Evolutionary conservation across 2,113 vertebrate species (phyloP).

Genomic region (Galbula dea): DNA sequence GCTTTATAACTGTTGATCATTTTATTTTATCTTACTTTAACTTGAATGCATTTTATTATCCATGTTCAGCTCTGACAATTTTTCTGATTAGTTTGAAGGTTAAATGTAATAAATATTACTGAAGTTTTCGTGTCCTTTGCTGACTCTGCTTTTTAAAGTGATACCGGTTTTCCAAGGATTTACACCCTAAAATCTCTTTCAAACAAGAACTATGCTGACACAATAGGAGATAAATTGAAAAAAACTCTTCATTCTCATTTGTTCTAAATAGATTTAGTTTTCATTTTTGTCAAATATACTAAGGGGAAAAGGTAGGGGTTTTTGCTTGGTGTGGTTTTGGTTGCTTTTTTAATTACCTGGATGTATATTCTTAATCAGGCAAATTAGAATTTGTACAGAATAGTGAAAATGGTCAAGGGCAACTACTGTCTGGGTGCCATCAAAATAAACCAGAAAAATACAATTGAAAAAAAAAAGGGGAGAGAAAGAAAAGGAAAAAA

Average conservation of each 20-base stretch:
- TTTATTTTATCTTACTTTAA: not conserved
- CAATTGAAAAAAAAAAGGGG: accelerated
- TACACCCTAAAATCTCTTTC: not conserved
- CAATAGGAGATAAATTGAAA: not conserved
- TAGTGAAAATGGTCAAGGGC: conserved; percentile 21
- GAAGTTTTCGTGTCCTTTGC: conserved; percentile 15
- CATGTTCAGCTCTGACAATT: conserved; percentile 6
- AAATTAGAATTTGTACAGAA: conserved; percentile 11
- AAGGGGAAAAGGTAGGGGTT: not conserved
- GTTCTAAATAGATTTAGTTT: not conserved
- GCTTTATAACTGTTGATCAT: not conserved
- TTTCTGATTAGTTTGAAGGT: not conserved
- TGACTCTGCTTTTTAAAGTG: not conserved
- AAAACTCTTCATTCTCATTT: not conserved
- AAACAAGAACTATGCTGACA: not conserved
- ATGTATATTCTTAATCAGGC: conserved; percentile 24
- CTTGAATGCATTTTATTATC: not conserved
- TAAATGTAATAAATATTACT: not conserved
- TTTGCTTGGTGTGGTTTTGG: not conserved
- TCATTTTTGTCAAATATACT: not conserved
- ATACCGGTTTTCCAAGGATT: conserved; percentile 5
- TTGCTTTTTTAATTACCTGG: conserved; percentile 32
- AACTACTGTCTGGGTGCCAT: not conserved
- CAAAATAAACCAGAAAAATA: conserved; percentile 24
- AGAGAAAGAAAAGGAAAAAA: not conserved